Evolutionary conservation across 1,140 invertebrate species (phyloP).

Genomic region (Pseudomyrmex gracilis): DNA sequence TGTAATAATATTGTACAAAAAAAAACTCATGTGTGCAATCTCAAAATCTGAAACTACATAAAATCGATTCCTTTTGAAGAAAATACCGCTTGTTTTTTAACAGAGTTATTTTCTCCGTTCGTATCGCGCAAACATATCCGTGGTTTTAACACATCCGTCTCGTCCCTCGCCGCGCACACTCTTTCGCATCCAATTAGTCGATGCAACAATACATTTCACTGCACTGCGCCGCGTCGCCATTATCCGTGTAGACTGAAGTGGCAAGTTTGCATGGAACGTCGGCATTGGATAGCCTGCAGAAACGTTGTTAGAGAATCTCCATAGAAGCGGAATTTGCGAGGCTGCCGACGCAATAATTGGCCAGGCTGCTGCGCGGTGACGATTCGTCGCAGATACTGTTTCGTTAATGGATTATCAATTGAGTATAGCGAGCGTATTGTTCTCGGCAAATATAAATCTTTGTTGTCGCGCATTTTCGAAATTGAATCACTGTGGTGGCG

Average conservation of each 20-base stretch:
- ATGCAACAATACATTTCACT: constrained; percentile 57
- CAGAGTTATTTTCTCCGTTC: neutral
- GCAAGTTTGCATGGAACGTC: constrained; percentile 31
- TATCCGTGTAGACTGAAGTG: constrained; percentile 46
- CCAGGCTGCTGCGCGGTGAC: neutral
- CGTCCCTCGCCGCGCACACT: constrained; percentile 5
- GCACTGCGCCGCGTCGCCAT: neutral
- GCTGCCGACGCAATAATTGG: constrained; percentile 40
- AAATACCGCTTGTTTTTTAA: neutral
- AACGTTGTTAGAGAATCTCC: constrained; percentile 38
- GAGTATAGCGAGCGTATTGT: constrained; percentile 11
- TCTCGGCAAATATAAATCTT: neutral
- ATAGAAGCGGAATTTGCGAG: constrained; percentile 36
- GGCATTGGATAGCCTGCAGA: constrained; percentile 21
- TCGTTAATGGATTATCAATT: constrained; percentile 32
- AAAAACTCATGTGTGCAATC: too few relatives aligned
- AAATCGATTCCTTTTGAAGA: neutral
- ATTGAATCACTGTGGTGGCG: neutral
- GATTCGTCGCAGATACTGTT: neutral
- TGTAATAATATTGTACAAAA: too few relatives aligned
- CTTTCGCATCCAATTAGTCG: constrained; percentile 65
- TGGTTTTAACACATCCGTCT: neutral
- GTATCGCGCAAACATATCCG: neutral
- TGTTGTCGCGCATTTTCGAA: neutral
- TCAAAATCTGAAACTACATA: neutral